Base-by-base conservation (phyloP, 1,140 invertebrate genomes). In the Rhynchophorus ferrugineus region DNA sequence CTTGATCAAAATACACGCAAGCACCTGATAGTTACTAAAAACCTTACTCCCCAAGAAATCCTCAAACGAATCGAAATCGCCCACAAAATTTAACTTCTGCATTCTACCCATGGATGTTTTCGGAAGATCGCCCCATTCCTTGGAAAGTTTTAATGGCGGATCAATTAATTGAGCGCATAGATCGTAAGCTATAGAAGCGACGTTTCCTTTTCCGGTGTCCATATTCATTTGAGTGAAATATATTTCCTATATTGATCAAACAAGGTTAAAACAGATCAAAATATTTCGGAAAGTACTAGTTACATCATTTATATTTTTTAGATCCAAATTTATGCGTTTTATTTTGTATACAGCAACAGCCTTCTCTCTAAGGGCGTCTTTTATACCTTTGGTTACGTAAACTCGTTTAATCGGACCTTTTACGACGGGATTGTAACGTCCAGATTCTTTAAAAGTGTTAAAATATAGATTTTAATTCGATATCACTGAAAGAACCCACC, bases 281-380 rank as follows among this genome's bases (percentile, higher is more conserved):
- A 19, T 19, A 38, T 38, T 38, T 11, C 24, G 11, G 24, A 11
- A 29, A 29, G 5, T 29, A 21, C 59, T 47, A n/a, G 66, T 66
- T 61, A 74, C 77, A 38, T 78, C 77, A 9, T 70, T 60, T 33
- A 81, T 66, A 21, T 75, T 72, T 54, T 74, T 76, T 51, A 74
- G 64, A 49, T 75, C 75, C 20, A 80, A 54, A 20, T 68, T 61
- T 2, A 73, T 66, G 33, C 73, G 67, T 45, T 61, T 66, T 17
- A 69, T 64, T 44, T 77, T 72, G 59, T 79, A 79, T 11, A 76
- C 72, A 24, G 78, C 71, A 11, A 80, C 68, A 49, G 71, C 74
- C 65, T 69, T 71, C n/a, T 74, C 75, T 19, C 61, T 64, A n/a
- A 79, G 61, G 49, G 65, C 59, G 11, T 73, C 66, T 2, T 59